Conservation (phyloP, 2,888 invertebrate species). For the Syrista parreyssii region DNA sequence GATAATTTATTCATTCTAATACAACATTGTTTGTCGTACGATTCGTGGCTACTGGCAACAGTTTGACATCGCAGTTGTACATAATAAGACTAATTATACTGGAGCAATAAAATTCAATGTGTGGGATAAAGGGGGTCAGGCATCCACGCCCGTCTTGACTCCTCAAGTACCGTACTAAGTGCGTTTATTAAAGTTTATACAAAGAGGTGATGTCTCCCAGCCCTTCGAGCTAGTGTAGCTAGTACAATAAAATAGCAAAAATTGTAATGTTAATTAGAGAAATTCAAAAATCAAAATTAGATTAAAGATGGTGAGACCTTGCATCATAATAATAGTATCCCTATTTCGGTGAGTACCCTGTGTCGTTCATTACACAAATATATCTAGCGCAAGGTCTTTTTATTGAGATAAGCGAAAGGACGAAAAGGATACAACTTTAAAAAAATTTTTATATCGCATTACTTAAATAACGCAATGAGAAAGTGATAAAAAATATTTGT, state of each 20-base stretch:
- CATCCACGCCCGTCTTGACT: neutral
- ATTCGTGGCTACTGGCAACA: neutral
- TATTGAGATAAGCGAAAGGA: too few species aligned
- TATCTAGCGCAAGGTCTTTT: too few species aligned
- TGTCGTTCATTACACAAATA: too few species aligned
- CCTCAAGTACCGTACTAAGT: neutral
- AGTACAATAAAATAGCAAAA: neutral
- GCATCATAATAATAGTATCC: too few species aligned
- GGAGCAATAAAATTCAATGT: conserved; percentile 34
- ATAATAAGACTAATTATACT: conserved; percentile 21
- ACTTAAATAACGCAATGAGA: too few species aligned
- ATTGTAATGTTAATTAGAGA: neutral
- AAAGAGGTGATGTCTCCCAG: neutral
- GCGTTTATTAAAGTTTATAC: neutral
- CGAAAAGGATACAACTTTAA: too few species aligned
- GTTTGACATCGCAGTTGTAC: neutral
- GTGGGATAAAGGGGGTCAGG: conserved; percentile 22
- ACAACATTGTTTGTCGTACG: neutral
- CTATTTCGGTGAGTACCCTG: too few species aligned
- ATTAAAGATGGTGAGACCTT: too few species aligned
- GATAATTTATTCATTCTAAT: too few species aligned
- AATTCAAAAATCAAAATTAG: neutral
- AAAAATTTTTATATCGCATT: too few species aligned
- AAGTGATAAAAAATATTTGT: too few species aligned
- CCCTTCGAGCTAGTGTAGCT: neutral